Evolutionary conservation across 2,888 invertebrate species (phyloP).

Genomic region (Zonitis immaculata): DNA sequence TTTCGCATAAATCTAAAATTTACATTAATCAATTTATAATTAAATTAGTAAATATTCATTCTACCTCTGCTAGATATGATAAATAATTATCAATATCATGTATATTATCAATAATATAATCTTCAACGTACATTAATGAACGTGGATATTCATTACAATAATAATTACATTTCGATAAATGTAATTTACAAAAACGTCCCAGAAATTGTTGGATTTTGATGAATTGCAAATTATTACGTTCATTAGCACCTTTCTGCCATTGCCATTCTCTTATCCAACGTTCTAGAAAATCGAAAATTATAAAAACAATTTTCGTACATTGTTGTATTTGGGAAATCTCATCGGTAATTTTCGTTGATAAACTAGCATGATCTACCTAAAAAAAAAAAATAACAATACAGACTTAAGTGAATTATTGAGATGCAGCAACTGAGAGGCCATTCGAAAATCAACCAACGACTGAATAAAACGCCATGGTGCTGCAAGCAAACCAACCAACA

Average conservation of each 20-base stretch:
- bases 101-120: conserved; percentile 60
- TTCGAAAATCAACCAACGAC: no score
- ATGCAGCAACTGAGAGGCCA: no score
- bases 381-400: conserved; percentile 6
- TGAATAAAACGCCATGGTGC: no score
- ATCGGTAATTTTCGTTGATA: neutral
- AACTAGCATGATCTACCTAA: neutral
- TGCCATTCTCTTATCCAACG: conserved; percentile 68
- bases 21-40: neutral
- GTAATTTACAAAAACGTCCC: conserved; percentile 56
- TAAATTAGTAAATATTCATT: neutral
- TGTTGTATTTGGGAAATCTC: conserved; percentile 34
- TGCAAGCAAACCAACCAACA: no score
- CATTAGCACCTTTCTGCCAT: conserved; percentile 36
- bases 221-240: conserved; percentile 35
- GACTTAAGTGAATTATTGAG: no score
- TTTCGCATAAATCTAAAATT: conserved; percentile 70
- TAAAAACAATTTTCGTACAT: conserved; percentile 66
- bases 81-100: conserved; percentile 57
- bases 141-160: conserved; percentile 70
- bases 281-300: conserved; percentile 69
- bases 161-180: conserved; percentile 69
- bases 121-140: conserved; percentile 70
- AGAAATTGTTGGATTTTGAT: conserved; percentile 32
- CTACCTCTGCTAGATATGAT: conserved; percentile 57